Conservation (phyloP, 2,113 vertebrate genomes). For the Notothenia coriiceps region DNA sequence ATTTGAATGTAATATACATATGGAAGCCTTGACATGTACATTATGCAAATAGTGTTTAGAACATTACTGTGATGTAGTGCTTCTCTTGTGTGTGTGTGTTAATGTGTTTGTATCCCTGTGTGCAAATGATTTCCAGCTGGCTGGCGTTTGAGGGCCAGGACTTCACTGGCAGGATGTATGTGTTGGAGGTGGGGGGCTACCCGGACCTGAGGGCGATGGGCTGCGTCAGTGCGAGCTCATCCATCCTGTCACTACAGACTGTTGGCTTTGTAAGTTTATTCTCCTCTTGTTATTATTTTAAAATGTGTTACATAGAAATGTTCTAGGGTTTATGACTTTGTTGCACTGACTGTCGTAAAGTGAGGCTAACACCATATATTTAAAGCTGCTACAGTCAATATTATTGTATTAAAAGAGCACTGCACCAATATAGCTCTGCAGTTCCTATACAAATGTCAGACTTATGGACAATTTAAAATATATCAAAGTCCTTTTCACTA, state of each 20-base stretch:
- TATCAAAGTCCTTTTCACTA: no score
- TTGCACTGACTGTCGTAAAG: no score
- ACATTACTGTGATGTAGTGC: no score
- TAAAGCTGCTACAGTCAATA: no score
- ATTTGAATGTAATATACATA: neutral
- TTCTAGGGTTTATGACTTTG: no score
- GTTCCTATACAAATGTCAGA: no score
- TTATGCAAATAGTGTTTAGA: neutral
- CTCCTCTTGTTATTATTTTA: neutral
- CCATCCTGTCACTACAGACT: slow-evolving; percentile 87
- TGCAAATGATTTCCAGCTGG: slow-evolving; percentile 83
- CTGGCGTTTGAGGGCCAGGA: slow-evolving; percentile 88
- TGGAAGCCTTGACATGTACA: neutral
- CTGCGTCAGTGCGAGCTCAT: slow-evolving; percentile 77
- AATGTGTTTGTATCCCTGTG: neutral
- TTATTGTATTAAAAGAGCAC: no score
- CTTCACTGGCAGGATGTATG: slow-evolving; percentile 89
- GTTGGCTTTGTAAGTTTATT: slow-evolving; percentile 88
- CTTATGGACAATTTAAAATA: no score
- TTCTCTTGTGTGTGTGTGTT: neutral
- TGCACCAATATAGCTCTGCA: no score
- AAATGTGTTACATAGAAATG: no score
- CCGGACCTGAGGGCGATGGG: slow-evolving; percentile 90
- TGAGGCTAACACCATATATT: no score
- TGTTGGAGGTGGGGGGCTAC: slow-evolving; percentile 92